These are phyloP conservation scores for Drosophila cyrtoloma DNA, from an alignment of 2,888 invertebrate genomes.

Conservation along the genomic window DNA sequence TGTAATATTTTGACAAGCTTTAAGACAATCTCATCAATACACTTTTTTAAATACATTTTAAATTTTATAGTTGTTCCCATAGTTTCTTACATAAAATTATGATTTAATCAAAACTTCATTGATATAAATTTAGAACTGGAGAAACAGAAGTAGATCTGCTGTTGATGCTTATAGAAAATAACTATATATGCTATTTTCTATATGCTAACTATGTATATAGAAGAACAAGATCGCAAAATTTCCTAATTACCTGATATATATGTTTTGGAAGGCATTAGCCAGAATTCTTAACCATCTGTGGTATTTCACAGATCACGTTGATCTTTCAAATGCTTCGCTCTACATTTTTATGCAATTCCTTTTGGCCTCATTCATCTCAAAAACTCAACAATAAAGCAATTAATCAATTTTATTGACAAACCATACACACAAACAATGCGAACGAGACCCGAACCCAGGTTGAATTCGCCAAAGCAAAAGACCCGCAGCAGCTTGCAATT, in stretches of 20 bases:
- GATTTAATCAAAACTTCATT: not conserved
- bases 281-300: not conserved
- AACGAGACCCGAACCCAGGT: constrained; percentile 24
- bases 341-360: constrained; percentile 56
- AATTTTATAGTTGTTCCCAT: not conserved
- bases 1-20: not conserved
- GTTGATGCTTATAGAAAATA: not conserved
- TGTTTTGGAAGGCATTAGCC: not conserved
- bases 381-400: constrained; percentile 72
- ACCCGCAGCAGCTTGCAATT: constrained; percentile 68
- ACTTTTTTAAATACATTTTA: not conserved
- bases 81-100: not conserved
- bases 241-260: not conserved
- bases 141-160: not conserved
- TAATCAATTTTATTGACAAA: constrained; percentile 76
- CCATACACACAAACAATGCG: constrained; percentile 51
- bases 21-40: not conserved
- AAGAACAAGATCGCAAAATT: not conserved
- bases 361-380: constrained; percentile 25
- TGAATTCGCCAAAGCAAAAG: constrained; percentile 42
- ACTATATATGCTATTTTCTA: not conserved
- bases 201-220: not conserved
- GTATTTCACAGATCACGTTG: constrained; percentile 29
- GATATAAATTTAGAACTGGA: not conserved
- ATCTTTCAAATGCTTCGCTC: constrained; percentile 26